Percentiles rank a stretch among this genome's conserved stretches.
Conservation (phyloP, 2,888 invertebrate genomes). For the Cabera pusaria region DNA sequence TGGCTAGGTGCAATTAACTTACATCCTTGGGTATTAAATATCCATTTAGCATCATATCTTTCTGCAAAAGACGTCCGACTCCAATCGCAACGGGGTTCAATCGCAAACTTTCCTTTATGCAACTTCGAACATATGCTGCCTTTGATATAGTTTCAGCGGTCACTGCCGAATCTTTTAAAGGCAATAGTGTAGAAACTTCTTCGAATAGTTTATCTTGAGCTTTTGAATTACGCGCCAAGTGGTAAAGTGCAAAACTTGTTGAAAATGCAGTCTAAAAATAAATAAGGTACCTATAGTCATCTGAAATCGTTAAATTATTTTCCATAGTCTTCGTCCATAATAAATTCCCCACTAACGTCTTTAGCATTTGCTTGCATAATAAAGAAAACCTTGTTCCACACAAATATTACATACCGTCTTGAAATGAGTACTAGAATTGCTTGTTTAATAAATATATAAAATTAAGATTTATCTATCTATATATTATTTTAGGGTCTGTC, state of each 20-base stretch:
- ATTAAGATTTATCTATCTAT: too few relatives aligned
- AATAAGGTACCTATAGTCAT: too few relatives aligned
- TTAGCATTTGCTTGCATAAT: too few relatives aligned
- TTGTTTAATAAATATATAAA: too few relatives aligned
- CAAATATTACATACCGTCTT: too few relatives aligned
- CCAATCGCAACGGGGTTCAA: constrained; percentile 93
- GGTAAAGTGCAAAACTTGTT: constrained; percentile 90
- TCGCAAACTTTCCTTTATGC: constrained; percentile 92
- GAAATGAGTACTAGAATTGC: too few relatives aligned
- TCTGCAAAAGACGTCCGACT: constrained; percentile 88
- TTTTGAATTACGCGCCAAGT: constrained; percentile 87
- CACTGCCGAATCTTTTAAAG: constrained; percentile 71
- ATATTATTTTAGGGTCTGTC: too few relatives aligned
- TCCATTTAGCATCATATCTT: constrained; percentile 87
- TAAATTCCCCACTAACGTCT: too few relatives aligned
- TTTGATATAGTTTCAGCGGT: constrained; percentile 82
- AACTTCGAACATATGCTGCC: constrained; percentile 89
- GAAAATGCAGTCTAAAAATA: constrained; percentile 87
- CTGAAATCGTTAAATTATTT: too few relatives aligned
- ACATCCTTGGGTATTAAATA: constrained; percentile 91
- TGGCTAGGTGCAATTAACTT: too few relatives aligned
- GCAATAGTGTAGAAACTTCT: constrained; percentile 85
- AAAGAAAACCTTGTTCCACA: too few relatives aligned
- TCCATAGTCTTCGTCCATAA: too few relatives aligned
- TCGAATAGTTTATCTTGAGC: constrained; percentile 86